These are phyloP conservation scores for Myocastor coypus DNA, from an alignment of 2,113 vertebrate species.

Conservation along the genomic window DNA sequence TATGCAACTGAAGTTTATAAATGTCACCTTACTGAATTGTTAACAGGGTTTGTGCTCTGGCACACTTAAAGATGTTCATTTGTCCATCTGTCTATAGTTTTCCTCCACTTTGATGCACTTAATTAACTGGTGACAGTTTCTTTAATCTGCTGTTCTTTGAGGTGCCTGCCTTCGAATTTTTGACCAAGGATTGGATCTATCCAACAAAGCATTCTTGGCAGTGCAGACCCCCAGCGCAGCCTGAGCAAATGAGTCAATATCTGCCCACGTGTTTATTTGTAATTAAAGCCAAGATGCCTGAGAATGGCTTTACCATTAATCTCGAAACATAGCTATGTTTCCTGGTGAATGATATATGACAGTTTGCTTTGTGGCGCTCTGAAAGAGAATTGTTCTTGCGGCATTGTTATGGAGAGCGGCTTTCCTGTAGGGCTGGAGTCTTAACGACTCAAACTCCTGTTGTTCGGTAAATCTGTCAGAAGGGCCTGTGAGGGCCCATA, in stretches of 20 bases:
- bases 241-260: neutral
- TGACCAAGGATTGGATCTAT: neutral
- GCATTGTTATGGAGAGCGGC: neutral
- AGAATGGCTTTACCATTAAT: constrained; percentile 60
- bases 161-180: neutral
- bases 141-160: neutral
- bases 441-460: constrained; percentile 76
- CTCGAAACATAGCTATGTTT: constrained; percentile 38
- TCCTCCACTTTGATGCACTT: neutral
- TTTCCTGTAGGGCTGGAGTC: constrained; percentile 69
- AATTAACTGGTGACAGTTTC: neutral
- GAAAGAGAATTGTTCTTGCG: constrained; percentile 31
- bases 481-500: constrained; percentile 84
- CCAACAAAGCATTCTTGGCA: neutral
- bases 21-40: neutral
- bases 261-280: constrained; percentile 68
- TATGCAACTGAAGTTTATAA: constrained; percentile 7
- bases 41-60: neutral
- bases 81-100: neutral
- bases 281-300: constrained; percentile 74
- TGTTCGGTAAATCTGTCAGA: constrained; percentile 80
- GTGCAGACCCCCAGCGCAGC: neutral
- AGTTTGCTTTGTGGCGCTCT: constrained; percentile 67
- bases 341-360: constrained; percentile 49
- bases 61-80: neutral